Conservation (phyloP, 2,113 vertebrate genomes). For the Phalacrocorax carbo region DNA sequence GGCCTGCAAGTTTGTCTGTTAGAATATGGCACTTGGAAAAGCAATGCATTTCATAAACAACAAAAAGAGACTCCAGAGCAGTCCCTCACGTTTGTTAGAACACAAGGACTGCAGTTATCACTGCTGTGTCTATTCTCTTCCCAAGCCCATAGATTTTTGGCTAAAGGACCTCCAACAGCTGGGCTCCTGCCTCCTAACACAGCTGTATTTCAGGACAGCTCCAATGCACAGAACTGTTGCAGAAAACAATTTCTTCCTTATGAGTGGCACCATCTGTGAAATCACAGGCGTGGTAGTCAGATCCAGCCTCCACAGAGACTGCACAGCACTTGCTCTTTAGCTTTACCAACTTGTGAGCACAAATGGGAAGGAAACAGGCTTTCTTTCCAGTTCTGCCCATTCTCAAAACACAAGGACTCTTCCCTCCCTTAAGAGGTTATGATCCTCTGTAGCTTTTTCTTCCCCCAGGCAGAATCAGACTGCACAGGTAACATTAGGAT, state of each 20-base stretch:
- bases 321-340: neutral
- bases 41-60: neutral
- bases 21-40: neutral
- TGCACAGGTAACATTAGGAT: neutral
- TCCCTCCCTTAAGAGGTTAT: neutral
- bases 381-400: neutral
- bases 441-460: neutral
- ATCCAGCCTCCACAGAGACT: neutral
- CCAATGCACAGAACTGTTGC: neutral
- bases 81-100: neutral
- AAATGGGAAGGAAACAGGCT: neutral
- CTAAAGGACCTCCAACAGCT: neutral
- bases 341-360: neutral
- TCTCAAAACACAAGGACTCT: neutral
- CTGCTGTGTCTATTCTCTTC: neutral
- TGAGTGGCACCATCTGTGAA: neutral
- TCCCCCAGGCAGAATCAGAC: neutral
- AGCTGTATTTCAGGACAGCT: neutral
- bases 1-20: neutral
- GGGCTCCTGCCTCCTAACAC: neutral
- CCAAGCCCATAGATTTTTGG: neutral
- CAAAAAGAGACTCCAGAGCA: neutral
- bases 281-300: fast-evolving
- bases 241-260: neutral
- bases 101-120: neutral